Percentiles rank a stretch among this genome's conserved stretches.
phyloP scores from a whole-genome alignment of 1,140 invertebrate species.

The Proales similis region DNA sequence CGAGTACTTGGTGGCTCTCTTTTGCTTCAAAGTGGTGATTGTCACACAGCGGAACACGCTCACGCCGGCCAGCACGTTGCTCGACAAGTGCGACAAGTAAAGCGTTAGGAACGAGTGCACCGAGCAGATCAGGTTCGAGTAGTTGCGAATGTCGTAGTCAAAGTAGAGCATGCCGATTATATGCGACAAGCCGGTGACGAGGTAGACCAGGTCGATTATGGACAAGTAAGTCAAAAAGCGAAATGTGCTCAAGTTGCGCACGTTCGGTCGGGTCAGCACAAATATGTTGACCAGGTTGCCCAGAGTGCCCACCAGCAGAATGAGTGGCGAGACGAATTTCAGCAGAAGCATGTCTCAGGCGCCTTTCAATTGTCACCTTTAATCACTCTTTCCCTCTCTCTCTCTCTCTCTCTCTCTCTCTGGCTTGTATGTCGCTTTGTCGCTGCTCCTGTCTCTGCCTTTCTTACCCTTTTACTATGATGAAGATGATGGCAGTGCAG shows the following conservation, averaged over 20 bases:
- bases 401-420: background rate
- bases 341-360: slow-evolving; percentile 25
- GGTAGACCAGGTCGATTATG: slow-evolving; percentile 17
- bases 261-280: slow-evolving; percentile 7
- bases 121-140: slow-evolving; percentile 15
- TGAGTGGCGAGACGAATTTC: slow-evolving; percentile 6
- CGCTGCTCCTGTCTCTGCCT: background rate
- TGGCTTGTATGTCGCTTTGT: too few species aligned
- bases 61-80: slow-evolving; percentile 22
- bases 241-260: slow-evolving; percentile 19
- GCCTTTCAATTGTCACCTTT: slow-evolving; percentile 10
- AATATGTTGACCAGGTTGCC: slow-evolving; percentile 21
- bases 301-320: slow-evolving; percentile 3
- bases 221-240: slow-evolving; percentile 36
- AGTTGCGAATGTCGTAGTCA: slow-evolving; percentile 16
- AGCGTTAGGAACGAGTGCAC: slow-evolving; percentile 34
- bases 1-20: slow-evolving; percentile 1
- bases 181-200: slow-evolving; percentile 9
- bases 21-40: background rate
- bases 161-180: slow-evolving; percentile 18
- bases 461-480: background rate
- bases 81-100: slow-evolving; percentile 33
- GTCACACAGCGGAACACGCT: slow-evolving; percentile 33
- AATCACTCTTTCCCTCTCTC: background rate
- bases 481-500: too few species aligned